These are phyloP conservation scores for Notospermus geniculatus DNA, from an alignment of 1,140 invertebrate species.

Conservation along the genomic window DNA sequence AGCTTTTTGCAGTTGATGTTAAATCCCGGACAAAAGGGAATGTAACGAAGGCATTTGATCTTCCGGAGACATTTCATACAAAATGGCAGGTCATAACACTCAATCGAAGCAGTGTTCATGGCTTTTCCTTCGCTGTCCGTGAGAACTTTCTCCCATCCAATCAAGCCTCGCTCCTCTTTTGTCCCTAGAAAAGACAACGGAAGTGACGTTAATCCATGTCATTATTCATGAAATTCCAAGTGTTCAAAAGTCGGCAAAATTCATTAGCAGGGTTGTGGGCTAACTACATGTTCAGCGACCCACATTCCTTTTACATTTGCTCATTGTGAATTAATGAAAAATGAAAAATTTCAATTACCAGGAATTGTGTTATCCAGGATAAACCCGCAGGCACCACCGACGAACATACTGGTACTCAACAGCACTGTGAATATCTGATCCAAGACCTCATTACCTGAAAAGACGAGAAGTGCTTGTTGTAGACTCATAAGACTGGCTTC, in stretches of 20 bases:
- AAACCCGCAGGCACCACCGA: conserved; percentile 42
- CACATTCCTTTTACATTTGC: too few species aligned
- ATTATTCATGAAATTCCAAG: too few species aligned
- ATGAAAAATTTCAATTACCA: conserved; percentile 26
- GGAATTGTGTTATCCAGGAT: conserved; percentile 48
- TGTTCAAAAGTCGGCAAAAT: too few species aligned
- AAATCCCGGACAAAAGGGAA: conserved; percentile 1
- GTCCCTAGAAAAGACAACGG: conserved; percentile 27
- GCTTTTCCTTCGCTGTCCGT: not conserved
- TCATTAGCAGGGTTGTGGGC: too few species aligned
- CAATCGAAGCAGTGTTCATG: not conserved
- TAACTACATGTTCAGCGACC: too few species aligned
- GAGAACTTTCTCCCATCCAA: conserved; percentile 21
- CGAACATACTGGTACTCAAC: conserved; percentile 45
- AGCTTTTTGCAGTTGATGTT: not conserved
- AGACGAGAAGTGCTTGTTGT: too few species aligned
- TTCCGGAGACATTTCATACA: not conserved
- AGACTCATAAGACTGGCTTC: too few species aligned
- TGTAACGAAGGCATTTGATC: not conserved
- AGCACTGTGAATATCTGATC: conserved; percentile 42
- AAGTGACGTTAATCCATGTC: not conserved
- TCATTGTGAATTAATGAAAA: too few species aligned
- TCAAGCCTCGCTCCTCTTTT: conserved; percentile 34
- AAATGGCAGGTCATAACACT: conserved; percentile 9
- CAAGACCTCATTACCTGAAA: conserved; percentile 1